A percentile compares a stretch with the other conserved stretches of the same genome.
Evolutionary conservation across 2,888 invertebrate genomes (phyloP).

Genomic region (Dasysyrphus tricinctus): DNA sequence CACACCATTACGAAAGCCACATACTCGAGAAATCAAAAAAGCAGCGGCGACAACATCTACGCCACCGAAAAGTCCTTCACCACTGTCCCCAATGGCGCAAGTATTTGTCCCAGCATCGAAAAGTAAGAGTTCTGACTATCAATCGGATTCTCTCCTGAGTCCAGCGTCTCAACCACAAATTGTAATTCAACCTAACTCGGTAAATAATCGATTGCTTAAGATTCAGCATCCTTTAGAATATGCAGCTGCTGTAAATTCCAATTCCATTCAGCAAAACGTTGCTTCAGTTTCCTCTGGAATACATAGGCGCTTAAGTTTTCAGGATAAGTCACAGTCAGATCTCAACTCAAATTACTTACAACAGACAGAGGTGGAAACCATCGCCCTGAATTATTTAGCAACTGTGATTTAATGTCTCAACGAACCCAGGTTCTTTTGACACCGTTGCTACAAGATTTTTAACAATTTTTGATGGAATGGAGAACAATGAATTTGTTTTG

Average conservation of each 20-base stretch:
- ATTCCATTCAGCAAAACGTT: constrained; percentile 61
- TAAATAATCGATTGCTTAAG: constrained; percentile 78
- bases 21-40: constrained; percentile 61
- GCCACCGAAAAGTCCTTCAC: constrained; percentile 20
- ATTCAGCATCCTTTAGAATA: constrained; percentile 76
- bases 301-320: constrained; percentile 79
- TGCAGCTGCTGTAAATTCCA: constrained; percentile 32
- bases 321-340: constrained; percentile 55
- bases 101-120: constrained; percentile 77
- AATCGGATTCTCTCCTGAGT: constrained; percentile 44
- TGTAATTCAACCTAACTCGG: constrained; percentile 76
- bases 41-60: constrained; percentile 39
- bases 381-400: constrained; percentile 86
- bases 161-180: constrained; percentile 19
- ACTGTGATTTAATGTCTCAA: constrained; percentile 90
- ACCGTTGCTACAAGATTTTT: constrained; percentile 88
- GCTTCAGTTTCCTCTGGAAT: constrained; percentile 77
- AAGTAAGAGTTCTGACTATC: too few relatives aligned
- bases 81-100: constrained; percentile 74
- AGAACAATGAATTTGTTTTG: constrained; percentile 86
- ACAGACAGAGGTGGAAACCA: constrained; percentile 80
- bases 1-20: constrained; percentile 79
- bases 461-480: constrained; percentile 87
- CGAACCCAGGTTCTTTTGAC: constrained; percentile 91
- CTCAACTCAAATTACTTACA: constrained; percentile 59